A percentile compares a stretch with the other conserved stretches of the same genome.
Conservation (phyloP, 2,888 invertebrate species). For the Hirtodrosophila cameraria region DNA sequence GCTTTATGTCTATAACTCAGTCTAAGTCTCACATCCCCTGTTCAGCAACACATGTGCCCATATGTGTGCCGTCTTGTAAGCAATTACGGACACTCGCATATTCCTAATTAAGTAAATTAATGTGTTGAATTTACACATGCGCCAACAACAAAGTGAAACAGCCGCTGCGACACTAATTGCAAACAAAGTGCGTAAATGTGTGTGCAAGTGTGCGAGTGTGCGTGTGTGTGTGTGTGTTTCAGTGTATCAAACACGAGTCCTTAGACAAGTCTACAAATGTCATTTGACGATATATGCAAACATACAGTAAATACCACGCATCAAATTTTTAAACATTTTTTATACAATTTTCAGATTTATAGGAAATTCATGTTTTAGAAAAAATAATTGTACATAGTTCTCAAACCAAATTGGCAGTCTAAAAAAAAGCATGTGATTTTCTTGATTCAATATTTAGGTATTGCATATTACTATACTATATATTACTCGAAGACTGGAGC, state of each 20-base stretch:
- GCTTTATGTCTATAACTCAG: constrained; percentile 43
- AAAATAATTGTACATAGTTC: no score
- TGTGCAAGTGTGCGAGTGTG: neutral
- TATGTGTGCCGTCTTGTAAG: constrained; percentile 69
- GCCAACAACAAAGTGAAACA: constrained; percentile 69
- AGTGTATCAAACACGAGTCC: constrained; percentile 22
- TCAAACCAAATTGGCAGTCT: no score
- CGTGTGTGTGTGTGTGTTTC: constrained; percentile 6
- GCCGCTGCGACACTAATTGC: constrained; percentile 77
- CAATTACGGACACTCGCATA: constrained; percentile 74
- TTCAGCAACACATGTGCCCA: constrained; percentile 53
- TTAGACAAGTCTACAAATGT: constrained; percentile 19
- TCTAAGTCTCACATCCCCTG: constrained; percentile 1
- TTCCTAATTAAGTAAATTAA: constrained; percentile 78
- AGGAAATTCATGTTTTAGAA: no score
- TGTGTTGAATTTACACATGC: constrained; percentile 69
- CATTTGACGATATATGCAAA: constrained; percentile 4
- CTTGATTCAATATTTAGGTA: no score
- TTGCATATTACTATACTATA: no score
- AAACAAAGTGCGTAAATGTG: constrained; percentile 62
- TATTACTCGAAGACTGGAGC: no score
- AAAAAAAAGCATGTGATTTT: no score
- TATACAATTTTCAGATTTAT: no score
- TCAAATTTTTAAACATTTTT: neutral
- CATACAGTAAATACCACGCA: constrained; percentile 28